A percentile compares a stretch with the other conserved stretches of the same genome.
These are phyloP conservation scores for Minunthozetes semirufus DNA, from an alignment of 2,888 invertebrate genomes.

Conservation along the genomic window DNA sequence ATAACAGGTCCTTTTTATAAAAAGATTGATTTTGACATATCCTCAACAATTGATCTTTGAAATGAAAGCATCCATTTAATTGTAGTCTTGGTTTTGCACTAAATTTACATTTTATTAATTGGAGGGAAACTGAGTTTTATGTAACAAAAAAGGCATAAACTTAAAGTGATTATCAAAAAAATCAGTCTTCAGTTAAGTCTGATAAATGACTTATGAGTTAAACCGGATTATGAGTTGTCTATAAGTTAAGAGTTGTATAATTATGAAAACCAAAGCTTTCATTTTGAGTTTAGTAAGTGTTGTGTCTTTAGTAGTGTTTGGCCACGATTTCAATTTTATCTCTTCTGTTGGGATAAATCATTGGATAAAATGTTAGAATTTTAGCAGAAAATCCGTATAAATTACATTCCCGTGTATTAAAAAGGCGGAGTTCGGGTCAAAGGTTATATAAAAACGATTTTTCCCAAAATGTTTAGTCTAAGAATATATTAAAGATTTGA, in stretches of 20 bases:
- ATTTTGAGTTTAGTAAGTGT: neutral
- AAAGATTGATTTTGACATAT: no score
- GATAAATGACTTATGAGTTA: neutral
- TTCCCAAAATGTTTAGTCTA: neutral
- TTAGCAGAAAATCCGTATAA: conserved; percentile 7
- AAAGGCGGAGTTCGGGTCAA: neutral
- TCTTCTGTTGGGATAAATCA: neutral
- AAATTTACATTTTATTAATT: no score
- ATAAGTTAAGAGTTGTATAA: neutral
- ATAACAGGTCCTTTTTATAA: no score
- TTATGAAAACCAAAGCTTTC: neutral
- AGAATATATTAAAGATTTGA: neutral
- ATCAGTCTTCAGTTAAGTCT: neutral
- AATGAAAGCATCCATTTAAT: no score
- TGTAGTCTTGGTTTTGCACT: no score
- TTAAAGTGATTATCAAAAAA: neutral
- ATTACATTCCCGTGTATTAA: conserved; percentile 15
- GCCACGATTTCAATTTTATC: neutral
- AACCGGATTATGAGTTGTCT: neutral
- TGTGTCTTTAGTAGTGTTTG: neutral
- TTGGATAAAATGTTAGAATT: conserved; percentile 13
- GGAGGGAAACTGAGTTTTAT: no score
- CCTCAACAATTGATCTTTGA: no score
- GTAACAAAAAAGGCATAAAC: neutral
- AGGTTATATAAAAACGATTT: conserved; percentile 17